These are phyloP conservation scores for Sthenelais limicola DNA, from an alignment of 2,888 invertebrate genomes.

Conservation along the genomic window DNA sequence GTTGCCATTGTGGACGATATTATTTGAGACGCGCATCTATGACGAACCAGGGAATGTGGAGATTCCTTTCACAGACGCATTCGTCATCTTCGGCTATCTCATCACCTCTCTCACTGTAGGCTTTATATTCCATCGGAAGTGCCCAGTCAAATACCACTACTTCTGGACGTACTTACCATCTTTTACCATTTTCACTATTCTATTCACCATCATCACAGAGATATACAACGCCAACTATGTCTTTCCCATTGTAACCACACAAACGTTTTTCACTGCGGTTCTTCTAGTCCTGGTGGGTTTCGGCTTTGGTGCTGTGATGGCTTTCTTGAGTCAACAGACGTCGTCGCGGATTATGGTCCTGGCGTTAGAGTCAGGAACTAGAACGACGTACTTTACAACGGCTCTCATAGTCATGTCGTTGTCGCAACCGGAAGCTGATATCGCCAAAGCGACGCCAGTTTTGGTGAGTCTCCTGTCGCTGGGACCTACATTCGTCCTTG, in stretches of 20 bases:
- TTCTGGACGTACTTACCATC: slow-evolving; percentile 43
- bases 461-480: slow-evolving; percentile 33
- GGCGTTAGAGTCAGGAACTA: slow-evolving; percentile 35
- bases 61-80: slow-evolving; percentile 45
- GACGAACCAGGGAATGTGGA: slow-evolving; percentile 29
- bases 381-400: slow-evolving; percentile 39
- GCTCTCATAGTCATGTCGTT: slow-evolving; percentile 32
- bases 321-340: slow-evolving; percentile 37
- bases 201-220: slow-evolving; percentile 26
- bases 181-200: slow-evolving; percentile 42
- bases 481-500: slow-evolving; percentile 27
- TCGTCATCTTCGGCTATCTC: slow-evolving; percentile 42
- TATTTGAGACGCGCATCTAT: slow-evolving; percentile 44
- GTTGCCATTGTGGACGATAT: slow-evolving; percentile 46
- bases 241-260: slow-evolving; percentile 29
- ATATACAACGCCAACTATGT: slow-evolving; percentile 34
- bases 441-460: slow-evolving; percentile 40
- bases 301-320: slow-evolving; percentile 20
- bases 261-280: slow-evolving; percentile 21
- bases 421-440: slow-evolving; percentile 39
- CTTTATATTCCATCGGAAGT: slow-evolving; percentile 37
- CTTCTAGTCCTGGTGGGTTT: slow-evolving; percentile 33
- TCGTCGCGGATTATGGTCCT: slow-evolving; percentile 16
- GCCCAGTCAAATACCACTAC: slow-evolving; percentile 29
- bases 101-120: slow-evolving; percentile 26